A percentile compares a stretch with the other conserved stretches of the same genome.
These are phyloP conservation scores for Agonopterix alstromeriana DNA, from an alignment of 2,888 invertebrate genomes.

Conservation along the genomic window DNA sequence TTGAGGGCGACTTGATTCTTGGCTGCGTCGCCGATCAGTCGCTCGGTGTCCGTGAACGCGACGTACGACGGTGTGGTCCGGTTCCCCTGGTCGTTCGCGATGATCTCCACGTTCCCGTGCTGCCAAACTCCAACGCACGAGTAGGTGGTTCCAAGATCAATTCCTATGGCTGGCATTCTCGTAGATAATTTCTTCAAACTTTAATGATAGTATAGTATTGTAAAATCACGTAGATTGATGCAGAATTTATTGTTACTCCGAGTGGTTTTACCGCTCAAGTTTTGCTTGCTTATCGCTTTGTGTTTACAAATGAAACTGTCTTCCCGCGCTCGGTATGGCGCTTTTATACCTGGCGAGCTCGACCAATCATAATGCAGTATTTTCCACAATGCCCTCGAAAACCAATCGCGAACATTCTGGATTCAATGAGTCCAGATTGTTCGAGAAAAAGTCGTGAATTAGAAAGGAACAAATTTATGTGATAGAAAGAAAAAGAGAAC, in stretches of 20 bases:
- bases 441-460: neutral
- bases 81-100: conserved; percentile 77
- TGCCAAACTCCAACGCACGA: conserved; percentile 40
- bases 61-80: conserved; percentile 81
- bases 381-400: neutral
- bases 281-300: neutral
- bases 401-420: neutral
- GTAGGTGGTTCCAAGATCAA: conserved; percentile 51
- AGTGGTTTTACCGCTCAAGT: neutral
- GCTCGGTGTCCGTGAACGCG: conserved; percentile 78
- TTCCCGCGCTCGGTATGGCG: neutral
- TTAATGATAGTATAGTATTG: too few relatives aligned
- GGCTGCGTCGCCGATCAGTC: conserved; percentile 78
- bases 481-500: neutral
- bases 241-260: neutral
- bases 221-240: neutral
- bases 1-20: conserved; percentile 81
- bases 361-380: neutral
- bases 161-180: conserved; percentile 45
- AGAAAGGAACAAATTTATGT: neutral
- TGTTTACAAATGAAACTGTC: neutral
- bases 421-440: neutral
- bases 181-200: neutral
- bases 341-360: neutral
- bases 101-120: conserved; percentile 81